A percentile compares a stretch with the other conserved stretches of the same genome.
These are phyloP conservation scores for Danionella cerebrum DNA, from an alignment of 2,113 vertebrate genomes.

Conservation along the genomic window DNA sequence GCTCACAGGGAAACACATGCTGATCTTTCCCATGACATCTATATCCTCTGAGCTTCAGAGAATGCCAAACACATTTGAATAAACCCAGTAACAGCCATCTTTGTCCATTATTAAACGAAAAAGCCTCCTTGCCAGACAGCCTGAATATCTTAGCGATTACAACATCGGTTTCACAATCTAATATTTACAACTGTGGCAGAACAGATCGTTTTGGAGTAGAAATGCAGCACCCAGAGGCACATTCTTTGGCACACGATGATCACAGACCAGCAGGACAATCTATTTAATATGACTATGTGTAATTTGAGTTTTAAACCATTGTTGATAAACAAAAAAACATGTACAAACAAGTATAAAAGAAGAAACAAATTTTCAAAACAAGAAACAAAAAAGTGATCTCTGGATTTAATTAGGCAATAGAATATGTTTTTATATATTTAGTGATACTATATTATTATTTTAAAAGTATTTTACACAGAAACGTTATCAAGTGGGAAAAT, in stretches of 20 bases:
- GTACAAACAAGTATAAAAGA: too few relatives aligned
- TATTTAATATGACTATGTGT: too few relatives aligned
- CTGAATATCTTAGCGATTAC: slow-evolving; percentile 23
- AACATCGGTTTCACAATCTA: slow-evolving; percentile 24
- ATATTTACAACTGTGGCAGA: not conserved
- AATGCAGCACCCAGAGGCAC: not conserved
- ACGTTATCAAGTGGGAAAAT: too few relatives aligned
- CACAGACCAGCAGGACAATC: not conserved
- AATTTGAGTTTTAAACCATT: too few relatives aligned
- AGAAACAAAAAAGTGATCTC: too few relatives aligned
- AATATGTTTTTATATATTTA: too few relatives aligned
- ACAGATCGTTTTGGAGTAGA: not conserved
- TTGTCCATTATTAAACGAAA: slow-evolving; percentile 19
- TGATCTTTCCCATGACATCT: slow-evolving; percentile 34
- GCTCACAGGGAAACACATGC: slow-evolving; percentile 15
- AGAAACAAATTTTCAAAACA: too few relatives aligned
- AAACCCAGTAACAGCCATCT: slow-evolving; percentile 44
- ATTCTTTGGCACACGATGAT: not conserved
- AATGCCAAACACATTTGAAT: slow-evolving; percentile 15
- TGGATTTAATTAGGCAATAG: too few relatives aligned
- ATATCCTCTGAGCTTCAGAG: slow-evolving; percentile 25
- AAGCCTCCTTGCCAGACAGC: not conserved
- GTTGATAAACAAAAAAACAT: too few relatives aligned
- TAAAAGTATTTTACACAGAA: too few relatives aligned
- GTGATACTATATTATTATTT: too few relatives aligned